These are phyloP conservation scores for Junonia oenone DNA, from an alignment of 2,888 invertebrate genomes.

Conservation along the genomic window DNA sequence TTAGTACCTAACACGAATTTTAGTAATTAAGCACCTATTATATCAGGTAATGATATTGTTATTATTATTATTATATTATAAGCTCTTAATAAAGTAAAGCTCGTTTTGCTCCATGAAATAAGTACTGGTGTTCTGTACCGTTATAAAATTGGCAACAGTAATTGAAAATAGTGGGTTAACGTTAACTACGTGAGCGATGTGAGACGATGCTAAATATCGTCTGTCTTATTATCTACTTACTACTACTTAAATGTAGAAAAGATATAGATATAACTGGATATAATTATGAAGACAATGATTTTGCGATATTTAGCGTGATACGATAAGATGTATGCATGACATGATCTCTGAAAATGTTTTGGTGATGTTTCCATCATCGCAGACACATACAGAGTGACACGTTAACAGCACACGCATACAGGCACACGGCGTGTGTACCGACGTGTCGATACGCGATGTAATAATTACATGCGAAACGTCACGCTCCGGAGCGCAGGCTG, in stretches of 20 bases:
- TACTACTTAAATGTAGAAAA: too few species aligned
- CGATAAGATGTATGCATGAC: too few species aligned
- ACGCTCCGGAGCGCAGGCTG: constrained; percentile 7
- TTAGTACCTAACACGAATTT: too few species aligned
- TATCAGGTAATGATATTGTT: too few species aligned
- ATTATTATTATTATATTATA: too few species aligned
- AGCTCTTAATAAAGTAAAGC: too few species aligned
- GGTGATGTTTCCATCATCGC: background rate
- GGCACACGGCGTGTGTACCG: background rate
- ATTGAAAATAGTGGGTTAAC: background rate
- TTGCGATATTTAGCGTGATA: too few species aligned
- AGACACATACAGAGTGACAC: background rate
- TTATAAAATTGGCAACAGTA: constrained; percentile 4
- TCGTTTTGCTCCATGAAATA: background rate
- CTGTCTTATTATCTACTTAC: background rate
- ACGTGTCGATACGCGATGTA: background rate
- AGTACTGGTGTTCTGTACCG: background rate
- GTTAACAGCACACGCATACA: background rate
- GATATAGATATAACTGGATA: too few species aligned
- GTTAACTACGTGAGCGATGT: background rate
- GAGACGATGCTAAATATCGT: background rate
- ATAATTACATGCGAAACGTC: constrained; percentile 8
- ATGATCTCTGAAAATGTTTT: background rate
- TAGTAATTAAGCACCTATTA: too few species aligned
- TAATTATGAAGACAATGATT: too few species aligned